Conservation (phyloP, 2,888 invertebrate species). For the Embidobia sp. region DNA sequence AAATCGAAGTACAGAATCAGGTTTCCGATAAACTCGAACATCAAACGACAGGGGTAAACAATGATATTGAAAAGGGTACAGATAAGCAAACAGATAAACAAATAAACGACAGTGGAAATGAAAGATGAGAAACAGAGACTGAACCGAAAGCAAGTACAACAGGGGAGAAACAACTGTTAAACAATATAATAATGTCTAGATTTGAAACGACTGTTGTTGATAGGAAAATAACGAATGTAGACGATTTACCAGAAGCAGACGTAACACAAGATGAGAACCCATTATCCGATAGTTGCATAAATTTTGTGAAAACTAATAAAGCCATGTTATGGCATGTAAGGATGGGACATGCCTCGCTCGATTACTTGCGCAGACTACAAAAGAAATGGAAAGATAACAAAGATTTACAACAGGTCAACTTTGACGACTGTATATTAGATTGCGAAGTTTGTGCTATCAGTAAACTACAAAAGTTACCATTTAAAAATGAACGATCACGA, state of each 20-base stretch:
- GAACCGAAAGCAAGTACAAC: background rate
- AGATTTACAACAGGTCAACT: slow-evolving; percentile 32
- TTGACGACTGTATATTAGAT: slow-evolving; percentile 15
- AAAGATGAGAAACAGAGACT: background rate
- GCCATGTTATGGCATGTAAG: slow-evolving; percentile 17
- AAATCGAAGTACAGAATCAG: background rate
- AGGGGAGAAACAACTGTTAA: background rate
- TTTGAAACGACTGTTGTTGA: slow-evolving; percentile 22
- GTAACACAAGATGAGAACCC: slow-evolving; percentile 8
- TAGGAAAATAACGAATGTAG: slow-evolving; percentile 11
- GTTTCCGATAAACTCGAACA: background rate
- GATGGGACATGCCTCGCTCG: slow-evolving; percentile 26
- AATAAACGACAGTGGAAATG: background rate
- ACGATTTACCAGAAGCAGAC: slow-evolving; percentile 35
- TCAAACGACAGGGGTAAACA: background rate
- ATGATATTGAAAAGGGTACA: background rate
- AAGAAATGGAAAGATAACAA: slow-evolving; percentile 36
- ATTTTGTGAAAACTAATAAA: slow-evolving; percentile 14
- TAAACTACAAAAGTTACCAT: slow-evolving; percentile 63
- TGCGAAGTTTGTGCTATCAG: slow-evolving; percentile 62
- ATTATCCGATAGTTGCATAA: background rate
- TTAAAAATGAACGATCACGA: slow-evolving; percentile 38
- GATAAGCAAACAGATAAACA: background rate
- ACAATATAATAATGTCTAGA: background rate
- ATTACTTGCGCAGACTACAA: slow-evolving; percentile 5